These are phyloP conservation scores for Oasisia sp. DNA, from an alignment of 2,888 invertebrate genomes.

Conservation along the genomic window DNA sequence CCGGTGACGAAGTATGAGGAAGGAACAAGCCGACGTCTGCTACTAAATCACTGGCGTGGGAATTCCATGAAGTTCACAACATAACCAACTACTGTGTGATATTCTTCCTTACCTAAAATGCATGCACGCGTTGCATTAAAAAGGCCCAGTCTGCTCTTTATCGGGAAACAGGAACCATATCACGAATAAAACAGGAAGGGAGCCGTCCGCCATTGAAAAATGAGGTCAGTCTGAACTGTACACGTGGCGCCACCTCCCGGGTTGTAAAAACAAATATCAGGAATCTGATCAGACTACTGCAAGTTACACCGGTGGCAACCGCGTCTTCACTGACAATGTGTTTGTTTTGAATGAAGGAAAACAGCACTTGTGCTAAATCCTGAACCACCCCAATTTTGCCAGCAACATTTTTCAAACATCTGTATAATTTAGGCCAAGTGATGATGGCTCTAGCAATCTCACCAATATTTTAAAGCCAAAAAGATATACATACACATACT, in stretches of 20 bases:
- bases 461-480: background rate
- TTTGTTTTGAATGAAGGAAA: too few species aligned
- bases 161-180: background rate
- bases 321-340: too few species aligned
- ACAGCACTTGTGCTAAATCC: too few species aligned
- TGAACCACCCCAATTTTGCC: too few species aligned
- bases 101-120: background rate
- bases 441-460: background rate
- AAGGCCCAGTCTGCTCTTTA: background rate
- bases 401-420: too few species aligned
- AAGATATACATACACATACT: too few species aligned
- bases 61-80: background rate
- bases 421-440: background rate
- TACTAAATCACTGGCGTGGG: background rate
- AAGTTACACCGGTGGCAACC: too few species aligned
- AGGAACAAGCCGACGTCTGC: background rate
- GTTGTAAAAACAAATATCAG: background rate
- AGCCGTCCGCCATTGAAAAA: background rate
- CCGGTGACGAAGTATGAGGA: background rate
- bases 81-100: background rate
- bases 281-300: too few species aligned
- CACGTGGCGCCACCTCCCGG: background rate
- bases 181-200: background rate
- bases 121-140: constrained; percentile 9
- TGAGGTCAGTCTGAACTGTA: background rate